Base-by-base conservation (phyloP, 1,140 invertebrate species). In the Macrobrachium nipponense region DNA sequence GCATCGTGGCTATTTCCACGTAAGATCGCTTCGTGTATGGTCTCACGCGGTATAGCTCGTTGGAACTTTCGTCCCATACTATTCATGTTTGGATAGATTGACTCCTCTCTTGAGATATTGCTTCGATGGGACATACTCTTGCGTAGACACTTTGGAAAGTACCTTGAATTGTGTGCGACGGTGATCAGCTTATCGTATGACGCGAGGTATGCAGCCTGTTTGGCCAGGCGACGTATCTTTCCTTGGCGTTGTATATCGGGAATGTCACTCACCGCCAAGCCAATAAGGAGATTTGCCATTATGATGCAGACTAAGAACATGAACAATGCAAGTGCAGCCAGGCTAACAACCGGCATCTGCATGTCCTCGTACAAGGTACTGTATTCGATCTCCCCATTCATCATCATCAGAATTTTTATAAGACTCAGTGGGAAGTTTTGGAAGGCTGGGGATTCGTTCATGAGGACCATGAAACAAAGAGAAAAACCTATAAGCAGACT, bases 401-500 rank as follows among this genome's bases (percentile, higher is more conserved):
- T 89, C 89, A 89, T 89, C 87, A 88, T 88, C 5, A 89, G 77
- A 6, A 87, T 89, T 51, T 86, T 88, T 14, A 88, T 82, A 6
- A 89, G 59, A 20, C 84, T 82, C 10, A 78, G 23, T 3, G 88
- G 88, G 66, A 89, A 85, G 17, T 51, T 86, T 10, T 58, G 51
- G 72, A 89, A 89, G 0, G 27, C 64, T 18, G 23, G 10, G n/a
- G 79, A 66, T 6, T 82, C 61, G 17, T 66, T 72, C 23, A 90
- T 89, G 60, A 90, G 72, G 8, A 90, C 87, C 70, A 87, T 88
- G 80, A 90, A 90, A 78, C 87, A 87, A 12, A 90, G 43, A 0
- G 89, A 75, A 87, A 90, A 90, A 8, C 89, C 89, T 12, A 90
- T 81, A 15, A 90, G 81, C 7, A 90, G 85, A 72, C 84, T 81